phyloP scores from a whole-genome alignment of 2,797 vertebrate genomes.

The Neosilurus hyrtlii region DNA sequence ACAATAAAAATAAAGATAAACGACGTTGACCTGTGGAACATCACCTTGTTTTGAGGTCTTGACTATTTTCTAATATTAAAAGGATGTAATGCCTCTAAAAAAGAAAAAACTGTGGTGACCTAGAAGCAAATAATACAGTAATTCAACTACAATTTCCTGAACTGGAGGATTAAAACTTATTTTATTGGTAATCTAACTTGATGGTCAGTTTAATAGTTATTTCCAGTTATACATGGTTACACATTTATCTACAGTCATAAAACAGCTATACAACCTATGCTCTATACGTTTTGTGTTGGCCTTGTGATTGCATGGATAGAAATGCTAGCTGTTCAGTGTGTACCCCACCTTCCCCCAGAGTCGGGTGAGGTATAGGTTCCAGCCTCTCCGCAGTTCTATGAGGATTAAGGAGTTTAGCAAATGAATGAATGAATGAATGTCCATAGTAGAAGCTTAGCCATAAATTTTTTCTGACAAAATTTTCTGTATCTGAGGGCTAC shows the following conservation, averaged over 20 bases:
- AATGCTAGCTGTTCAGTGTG: too few species aligned
- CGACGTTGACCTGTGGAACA: not conserved
- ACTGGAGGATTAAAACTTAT: not conserved
- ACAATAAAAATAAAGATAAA: constrained; percentile 4
- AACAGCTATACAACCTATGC: too few species aligned
- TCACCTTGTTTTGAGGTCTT: not conserved
- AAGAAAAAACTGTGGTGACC: too few species aligned
- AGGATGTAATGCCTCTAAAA: not conserved
- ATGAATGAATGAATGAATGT: too few species aligned
- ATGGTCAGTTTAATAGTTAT: not conserved
- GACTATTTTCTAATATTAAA: constrained; percentile 18
- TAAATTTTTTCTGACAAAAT: too few species aligned
- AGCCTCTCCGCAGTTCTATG: too few species aligned
- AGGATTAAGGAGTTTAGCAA: too few species aligned
- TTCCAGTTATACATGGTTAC: not conserved
- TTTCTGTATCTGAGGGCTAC: too few species aligned
- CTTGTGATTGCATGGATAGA: too few species aligned
- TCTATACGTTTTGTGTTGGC: not conserved
- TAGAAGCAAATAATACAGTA: not conserved
- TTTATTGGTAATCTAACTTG: not conserved
- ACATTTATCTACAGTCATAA: not conserved
- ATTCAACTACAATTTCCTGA: not conserved
- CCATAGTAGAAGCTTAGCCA: not conserved
- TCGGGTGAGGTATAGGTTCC: too few species aligned
- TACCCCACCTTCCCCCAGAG: too few species aligned